phyloP scores from a whole-genome alignment of 2,113 vertebrate genomes.

The Alethe castanea region DNA sequence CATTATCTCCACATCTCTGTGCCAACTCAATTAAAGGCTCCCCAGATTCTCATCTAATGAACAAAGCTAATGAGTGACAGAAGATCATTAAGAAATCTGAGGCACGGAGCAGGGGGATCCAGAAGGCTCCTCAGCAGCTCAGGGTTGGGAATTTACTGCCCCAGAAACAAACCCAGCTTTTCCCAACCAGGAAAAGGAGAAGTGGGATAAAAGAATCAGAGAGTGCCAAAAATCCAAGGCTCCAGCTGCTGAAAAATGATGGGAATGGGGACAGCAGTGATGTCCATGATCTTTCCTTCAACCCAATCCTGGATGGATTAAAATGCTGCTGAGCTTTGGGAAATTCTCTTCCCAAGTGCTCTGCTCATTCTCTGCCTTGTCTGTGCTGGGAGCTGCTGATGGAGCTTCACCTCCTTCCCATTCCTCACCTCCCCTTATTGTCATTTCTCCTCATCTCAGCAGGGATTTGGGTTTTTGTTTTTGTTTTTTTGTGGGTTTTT shows the following conservation, averaged over 20 bases:
- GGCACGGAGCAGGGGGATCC: background rate
- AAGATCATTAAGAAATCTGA: background rate
- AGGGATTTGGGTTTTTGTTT: too few species aligned
- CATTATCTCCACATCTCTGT: background rate
- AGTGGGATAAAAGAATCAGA: background rate
- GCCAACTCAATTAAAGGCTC: conserved; percentile 1
- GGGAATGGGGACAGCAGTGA: background rate
- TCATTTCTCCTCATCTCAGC: background rate
- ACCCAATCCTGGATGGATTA: background rate
- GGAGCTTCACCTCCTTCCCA: background rate
- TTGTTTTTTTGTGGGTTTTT: too few species aligned
- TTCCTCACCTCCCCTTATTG: background rate
- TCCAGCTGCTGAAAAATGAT: background rate
- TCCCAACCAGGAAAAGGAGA: rapidly evolving
- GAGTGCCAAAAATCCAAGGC: background rate
- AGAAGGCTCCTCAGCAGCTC: background rate
- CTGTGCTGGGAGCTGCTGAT: background rate
- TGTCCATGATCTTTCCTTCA: background rate
- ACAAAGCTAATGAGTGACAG: background rate
- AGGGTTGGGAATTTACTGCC: background rate
- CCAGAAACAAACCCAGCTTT: background rate
- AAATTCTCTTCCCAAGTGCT: background rate
- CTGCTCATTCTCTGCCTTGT: background rate
- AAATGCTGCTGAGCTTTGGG: background rate
- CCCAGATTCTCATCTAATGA: background rate